These are phyloP conservation scores for Rhombomys opimus DNA, from an alignment of 2,113 vertebrate genomes.

Conservation along the genomic window DNA sequence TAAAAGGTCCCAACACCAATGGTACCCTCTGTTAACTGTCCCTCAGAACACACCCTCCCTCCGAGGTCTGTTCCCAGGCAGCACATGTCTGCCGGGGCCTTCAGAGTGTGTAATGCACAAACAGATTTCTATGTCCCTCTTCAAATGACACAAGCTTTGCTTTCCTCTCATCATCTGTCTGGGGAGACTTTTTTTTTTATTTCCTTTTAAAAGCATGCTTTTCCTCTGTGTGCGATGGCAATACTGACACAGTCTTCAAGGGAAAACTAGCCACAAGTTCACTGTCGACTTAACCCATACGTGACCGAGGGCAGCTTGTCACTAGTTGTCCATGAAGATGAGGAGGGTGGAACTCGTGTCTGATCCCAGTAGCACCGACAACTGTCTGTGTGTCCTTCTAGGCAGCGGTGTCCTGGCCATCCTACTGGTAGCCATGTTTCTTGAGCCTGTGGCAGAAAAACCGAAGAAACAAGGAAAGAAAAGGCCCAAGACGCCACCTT, in stretches of 20 bases:
- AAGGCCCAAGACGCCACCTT: conserved; percentile 66
- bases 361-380: not conserved
- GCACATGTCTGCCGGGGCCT: not conserved
- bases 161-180: not conserved
- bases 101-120: too few relatives aligned
- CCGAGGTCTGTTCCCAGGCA: not conserved
- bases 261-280: not conserved
- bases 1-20: not conserved
- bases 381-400: conserved; percentile 68
- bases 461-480: conserved; percentile 79
- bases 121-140: not conserved
- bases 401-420: conserved; percentile 94
- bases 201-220: not conserved
- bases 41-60: not conserved
- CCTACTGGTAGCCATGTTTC: conserved; percentile 89
- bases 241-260: rapidly evolving
- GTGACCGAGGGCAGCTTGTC: rapidly evolving
- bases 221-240: not conserved
- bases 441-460: conserved; percentile 89
- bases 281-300: rapidly evolving
- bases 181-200: not conserved
- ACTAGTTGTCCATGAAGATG: not conserved
- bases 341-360: rapidly evolving
- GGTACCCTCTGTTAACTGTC: not conserved
- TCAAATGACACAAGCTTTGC: not conserved